phyloP scores from a whole-genome alignment of 2,113 vertebrate genomes.

The Calidris pugnax region DNA sequence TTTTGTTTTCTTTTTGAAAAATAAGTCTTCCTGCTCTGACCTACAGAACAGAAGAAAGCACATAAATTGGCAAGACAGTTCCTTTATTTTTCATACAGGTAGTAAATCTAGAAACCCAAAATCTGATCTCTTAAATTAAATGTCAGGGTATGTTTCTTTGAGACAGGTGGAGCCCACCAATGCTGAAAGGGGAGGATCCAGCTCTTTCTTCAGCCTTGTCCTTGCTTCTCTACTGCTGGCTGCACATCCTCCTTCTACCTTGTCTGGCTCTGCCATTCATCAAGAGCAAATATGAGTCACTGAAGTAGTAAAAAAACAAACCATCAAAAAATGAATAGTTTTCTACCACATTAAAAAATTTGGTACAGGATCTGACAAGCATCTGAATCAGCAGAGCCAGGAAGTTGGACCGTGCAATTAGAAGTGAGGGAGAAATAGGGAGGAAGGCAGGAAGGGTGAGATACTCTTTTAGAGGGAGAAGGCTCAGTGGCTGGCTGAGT shows the following conservation, averaged over 20 bases:
- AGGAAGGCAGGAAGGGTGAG: background rate
- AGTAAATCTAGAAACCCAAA: background rate
- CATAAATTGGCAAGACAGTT: background rate
- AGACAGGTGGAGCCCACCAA: background rate
- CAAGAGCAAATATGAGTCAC: background rate
- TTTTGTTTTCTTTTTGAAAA: background rate
- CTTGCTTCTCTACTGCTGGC: background rate
- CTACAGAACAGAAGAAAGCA: background rate
- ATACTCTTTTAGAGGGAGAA: background rate
- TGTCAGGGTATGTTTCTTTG: background rate
- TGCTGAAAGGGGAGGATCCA: background rate
- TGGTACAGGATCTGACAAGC: background rate
- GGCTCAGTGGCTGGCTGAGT: background rate
- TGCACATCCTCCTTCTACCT: background rate
- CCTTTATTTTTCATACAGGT: background rate
- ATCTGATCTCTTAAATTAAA: background rate
- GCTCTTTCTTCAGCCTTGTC: background rate
- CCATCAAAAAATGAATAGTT: background rate
- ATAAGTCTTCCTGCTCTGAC: background rate
- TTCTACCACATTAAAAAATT: background rate
- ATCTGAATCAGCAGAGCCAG: slow-evolving; percentile 5
- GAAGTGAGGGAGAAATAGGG: background rate
- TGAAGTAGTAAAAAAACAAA: background rate
- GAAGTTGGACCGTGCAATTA: background rate
- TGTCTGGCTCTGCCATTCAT: background rate